phyloP scores from a whole-genome alignment of 2,113 vertebrate genomes.

The Dicerorhinus sumatrensis region DNA sequence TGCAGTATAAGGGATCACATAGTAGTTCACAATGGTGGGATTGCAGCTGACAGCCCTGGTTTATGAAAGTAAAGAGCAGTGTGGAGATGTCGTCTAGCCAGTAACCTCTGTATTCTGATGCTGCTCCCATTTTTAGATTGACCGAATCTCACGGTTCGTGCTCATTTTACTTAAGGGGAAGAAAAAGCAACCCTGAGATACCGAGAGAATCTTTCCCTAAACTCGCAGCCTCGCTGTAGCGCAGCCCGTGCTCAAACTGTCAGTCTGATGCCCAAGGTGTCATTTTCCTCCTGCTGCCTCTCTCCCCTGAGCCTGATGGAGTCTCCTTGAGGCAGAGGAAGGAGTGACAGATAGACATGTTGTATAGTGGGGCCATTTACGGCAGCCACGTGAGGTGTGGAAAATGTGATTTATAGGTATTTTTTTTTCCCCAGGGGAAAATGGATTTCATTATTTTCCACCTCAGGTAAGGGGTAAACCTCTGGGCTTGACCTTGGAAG shows the following conservation, averaged over 20 bases:
- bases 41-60: background rate
- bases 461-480: conserved; percentile 76
- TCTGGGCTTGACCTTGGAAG: conserved; percentile 82
- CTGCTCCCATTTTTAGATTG: conserved; percentile 53
- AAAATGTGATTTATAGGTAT: conserved; percentile 80
- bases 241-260: conserved; percentile 35
- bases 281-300: conserved; percentile 62
- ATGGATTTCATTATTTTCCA: conserved; percentile 81
- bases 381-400: conserved; percentile 69
- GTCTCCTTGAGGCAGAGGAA: conserved; percentile 73
- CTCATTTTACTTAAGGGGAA: conserved; percentile 27
- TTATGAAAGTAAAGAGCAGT: conserved; percentile 40
- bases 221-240: background rate
- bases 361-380: conserved; percentile 47
- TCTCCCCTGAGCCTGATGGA: conserved; percentile 60
- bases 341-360: conserved; percentile 75
- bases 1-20: background rate
- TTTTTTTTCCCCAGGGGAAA: conserved; percentile 68
- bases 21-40: background rate
- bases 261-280: conserved; percentile 68
- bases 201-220: background rate
- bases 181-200: background rate
- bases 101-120: conserved; percentile 32
- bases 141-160: background rate
- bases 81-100: background rate